Evolutionary conservation across 2,113 vertebrate genomes (phyloP), one percentile per base, ranked within the genome.

Genomic region (Prionailurus bengalensis): DNA sequence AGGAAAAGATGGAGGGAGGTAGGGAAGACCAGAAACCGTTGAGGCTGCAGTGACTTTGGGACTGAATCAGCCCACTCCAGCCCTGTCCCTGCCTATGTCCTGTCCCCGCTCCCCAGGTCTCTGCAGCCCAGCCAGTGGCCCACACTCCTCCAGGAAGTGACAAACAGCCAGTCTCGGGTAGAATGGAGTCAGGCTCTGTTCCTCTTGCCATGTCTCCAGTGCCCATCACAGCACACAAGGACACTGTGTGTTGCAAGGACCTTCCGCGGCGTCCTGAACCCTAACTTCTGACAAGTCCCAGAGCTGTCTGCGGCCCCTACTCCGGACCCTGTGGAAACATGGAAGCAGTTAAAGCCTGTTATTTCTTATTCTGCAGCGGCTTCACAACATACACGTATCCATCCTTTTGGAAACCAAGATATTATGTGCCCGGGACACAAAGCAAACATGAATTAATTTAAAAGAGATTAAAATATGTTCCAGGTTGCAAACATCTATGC

Each of bases 101-200:
- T 51, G 17, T 1, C 3, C 13, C 31, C 11, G 4, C 6, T 25
- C 3, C 17, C 53, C 15, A 0, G 0, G 39, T 2, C n/a, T 13
- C 63, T 1, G 29, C 58, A 39, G 17, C 79, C 78, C 6, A 2
- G 78, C 14, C 29, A 48, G 63, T 2, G 23, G 31, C 71, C 66
- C 21, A 4, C 17, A 14, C 7, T 36, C 86, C 61, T n/a, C 16
- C 48, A 31, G 88, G 8, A 78, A 23, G 3, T 21, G 17, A 2
- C 0, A 21, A 61, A 17, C 53, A 17, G 48, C 12, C 1, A 4
- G 4, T 16, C 45, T 6, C 12, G 3, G 36, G 45, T 1, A 19
- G 14, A 13, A 27, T 4, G 31, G 36, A 23, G 61, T 9, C 5
- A 36, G 27, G 63, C 63, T 42, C 82, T 0, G 0, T 7, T 61